Conservation (phyloP, 2,888 invertebrate genomes). For the Rhopalosiphum nymphaeae region DNA sequence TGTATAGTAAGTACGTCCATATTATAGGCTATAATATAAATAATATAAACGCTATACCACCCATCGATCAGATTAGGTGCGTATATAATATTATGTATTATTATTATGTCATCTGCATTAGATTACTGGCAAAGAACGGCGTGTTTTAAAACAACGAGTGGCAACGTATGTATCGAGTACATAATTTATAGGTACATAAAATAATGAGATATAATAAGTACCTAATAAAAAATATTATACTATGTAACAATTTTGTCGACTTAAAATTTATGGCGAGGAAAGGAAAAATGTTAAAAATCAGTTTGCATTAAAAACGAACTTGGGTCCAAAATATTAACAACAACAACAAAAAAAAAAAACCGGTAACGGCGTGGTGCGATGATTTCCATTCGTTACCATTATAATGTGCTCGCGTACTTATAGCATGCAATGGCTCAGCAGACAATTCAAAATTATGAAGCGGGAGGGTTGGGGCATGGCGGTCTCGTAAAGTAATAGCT, state of each 20-base stretch:
- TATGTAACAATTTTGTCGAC: neutral
- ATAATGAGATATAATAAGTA: neutral
- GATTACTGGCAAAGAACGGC: neutral
- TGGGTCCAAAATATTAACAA: neutral
- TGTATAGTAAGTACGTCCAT: neutral
- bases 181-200: neutral
- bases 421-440: neutral
- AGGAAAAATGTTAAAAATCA: neutral
- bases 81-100: neutral
- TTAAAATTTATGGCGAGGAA: neutral
- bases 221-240: neutral
- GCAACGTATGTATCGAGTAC: neutral
- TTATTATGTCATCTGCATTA: neutral
- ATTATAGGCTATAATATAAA: neutral
- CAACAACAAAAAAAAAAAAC: constrained; percentile 50
- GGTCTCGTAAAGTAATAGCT: constrained; percentile 23
- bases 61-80: neutral
- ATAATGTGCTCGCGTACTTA: neutral
- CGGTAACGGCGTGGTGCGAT: constrained; percentile 37
- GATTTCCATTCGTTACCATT: neutral
- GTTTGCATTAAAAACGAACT: neutral
- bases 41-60: neutral
- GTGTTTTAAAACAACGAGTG: neutral
- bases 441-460: neutral
- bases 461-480: neutral